phyloP scores from a whole-genome alignment of 92 coral and sea anemone species.

The Phenganax subtilis region DNA sequence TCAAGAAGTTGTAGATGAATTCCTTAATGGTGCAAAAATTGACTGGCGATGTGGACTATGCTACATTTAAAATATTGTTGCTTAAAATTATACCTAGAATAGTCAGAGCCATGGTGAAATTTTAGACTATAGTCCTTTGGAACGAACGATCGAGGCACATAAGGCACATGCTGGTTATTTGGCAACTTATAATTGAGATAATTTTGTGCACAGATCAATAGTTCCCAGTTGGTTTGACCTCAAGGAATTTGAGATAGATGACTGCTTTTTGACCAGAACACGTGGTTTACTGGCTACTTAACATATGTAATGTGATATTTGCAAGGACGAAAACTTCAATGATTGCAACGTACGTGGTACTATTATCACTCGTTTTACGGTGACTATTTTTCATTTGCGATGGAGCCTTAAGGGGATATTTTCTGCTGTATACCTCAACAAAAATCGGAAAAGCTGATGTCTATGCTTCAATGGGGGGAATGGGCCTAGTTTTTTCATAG shows the following conservation, averaged over 20 bases:
- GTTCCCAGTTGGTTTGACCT: constrained; percentile 40
- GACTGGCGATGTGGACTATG: neutral
- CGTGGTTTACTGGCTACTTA: too few species aligned
- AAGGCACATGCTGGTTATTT: neutral
- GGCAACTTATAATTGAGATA: neutral
- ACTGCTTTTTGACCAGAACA: too few species aligned
- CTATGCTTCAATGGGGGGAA: constrained; percentile 27
- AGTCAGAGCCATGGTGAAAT: constrained; percentile 29
- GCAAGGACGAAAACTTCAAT: constrained; percentile 37
- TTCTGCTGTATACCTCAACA: constrained; percentile 12
- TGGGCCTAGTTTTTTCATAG: constrained; percentile 31
- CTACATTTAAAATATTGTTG: constrained; percentile 13
- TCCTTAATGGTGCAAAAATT: neutral
- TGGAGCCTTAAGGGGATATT: constrained; percentile 36
- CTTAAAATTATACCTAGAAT: constrained; percentile 21
- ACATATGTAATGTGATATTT: constrained; percentile 19
- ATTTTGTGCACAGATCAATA: constrained; percentile 46
- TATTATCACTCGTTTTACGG: neutral
- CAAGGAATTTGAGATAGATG: too few species aligned
- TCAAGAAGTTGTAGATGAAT: too few species aligned
- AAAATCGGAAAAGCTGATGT: constrained; percentile 41
- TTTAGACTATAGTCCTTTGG: constrained; percentile 29
- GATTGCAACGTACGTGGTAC: constrained; percentile 27
- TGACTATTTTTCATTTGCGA: constrained; percentile 46
- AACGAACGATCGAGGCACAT: neutral